Base-by-base conservation (phyloP, 1,140 invertebrate species). In the Eulimnadia texana region DNA sequence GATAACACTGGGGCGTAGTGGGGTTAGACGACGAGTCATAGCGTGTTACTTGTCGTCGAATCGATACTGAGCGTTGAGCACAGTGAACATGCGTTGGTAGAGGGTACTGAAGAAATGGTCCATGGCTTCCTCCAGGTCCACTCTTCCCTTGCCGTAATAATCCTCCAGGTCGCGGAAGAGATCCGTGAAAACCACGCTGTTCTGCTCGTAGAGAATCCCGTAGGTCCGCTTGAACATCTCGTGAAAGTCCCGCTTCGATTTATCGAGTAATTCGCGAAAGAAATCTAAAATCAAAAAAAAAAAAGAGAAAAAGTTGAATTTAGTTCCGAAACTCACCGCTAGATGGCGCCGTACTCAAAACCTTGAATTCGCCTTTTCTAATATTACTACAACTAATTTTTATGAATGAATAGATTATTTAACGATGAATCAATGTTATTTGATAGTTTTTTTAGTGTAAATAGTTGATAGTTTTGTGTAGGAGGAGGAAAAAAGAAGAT, bases 21-120 rank as follows among this genome's bases (percentile, higher is more conserved):
- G n/a, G n/a, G n/a, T n/a, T n/a, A n/a, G n/a, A n/a, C n/a, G n/a
- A n/a, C n/a, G n/a, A n/a, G n/a, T n/a, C n/a, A n/a, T n/a, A n/a
- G n/a, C n/a, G n/a, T n/a, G n/a, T 42, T 75, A 93, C 79, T 84
- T 86, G 50, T 86, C 83, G 71, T 91, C 84, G 69, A 96, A 93
- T 50, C 77, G 77, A 70, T 95, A 94, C 70, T 93, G 90, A 3
- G 82, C 79, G 73, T 98, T 97, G 62, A 97, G 76, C 23, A 97
- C 90, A 0, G 83, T 86, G 74, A 98, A 98, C 92, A 98, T 97
- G 71, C 90, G 91, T 72, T 93, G 86, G 70, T 97, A 93, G 0
- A 98, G 81, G 3, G 83, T 86, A 55, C 82, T 84, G 76, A 98
- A 98, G 77, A 98, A 98, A 61, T 82, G 82, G 66, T 97, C 88